phyloP scores from a whole-genome alignment of 2,113 vertebrate species.

The Ranitomeya imitator region DNA sequence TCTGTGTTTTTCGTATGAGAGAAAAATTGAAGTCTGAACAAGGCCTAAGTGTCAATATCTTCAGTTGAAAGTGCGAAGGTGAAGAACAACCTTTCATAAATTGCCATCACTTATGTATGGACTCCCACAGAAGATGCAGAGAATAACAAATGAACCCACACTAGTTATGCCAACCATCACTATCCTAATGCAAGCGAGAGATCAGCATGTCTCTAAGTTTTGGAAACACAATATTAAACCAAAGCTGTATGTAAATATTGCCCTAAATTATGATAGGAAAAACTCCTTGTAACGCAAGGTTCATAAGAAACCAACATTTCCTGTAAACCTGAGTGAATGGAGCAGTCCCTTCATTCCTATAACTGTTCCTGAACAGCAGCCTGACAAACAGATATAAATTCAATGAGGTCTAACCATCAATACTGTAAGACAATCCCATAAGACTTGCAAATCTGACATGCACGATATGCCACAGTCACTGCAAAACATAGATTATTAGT shows the following conservation, averaged over 20 bases:
- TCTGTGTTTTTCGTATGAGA: no score
- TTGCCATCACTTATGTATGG: no score
- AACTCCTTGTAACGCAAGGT: background rate
- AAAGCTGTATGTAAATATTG: background rate
- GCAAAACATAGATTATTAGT: constrained; percentile 24
- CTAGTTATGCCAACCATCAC: no score
- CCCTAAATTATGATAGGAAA: background rate
- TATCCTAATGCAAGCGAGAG: background rate
- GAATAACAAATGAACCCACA: no score
- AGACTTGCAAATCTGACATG: background rate
- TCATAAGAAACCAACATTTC: background rate
- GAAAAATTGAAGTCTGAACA: no score
- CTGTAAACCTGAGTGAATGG: background rate
- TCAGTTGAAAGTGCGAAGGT: no score
- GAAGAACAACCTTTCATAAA: no score
- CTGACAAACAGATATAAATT: background rate
- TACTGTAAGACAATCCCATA: constrained; percentile 17
- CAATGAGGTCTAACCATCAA: background rate
- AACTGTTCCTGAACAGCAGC: background rate
- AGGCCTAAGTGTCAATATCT: no score
- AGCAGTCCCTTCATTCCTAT: background rate
- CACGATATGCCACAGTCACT: background rate
- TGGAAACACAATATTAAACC: background rate
- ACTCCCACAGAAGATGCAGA: no score
- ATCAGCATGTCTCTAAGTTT: background rate